These are phyloP conservation scores for Drosophila gunungcola DNA, from an alignment of 1,140 invertebrate genomes.

Conservation along the genomic window DNA sequence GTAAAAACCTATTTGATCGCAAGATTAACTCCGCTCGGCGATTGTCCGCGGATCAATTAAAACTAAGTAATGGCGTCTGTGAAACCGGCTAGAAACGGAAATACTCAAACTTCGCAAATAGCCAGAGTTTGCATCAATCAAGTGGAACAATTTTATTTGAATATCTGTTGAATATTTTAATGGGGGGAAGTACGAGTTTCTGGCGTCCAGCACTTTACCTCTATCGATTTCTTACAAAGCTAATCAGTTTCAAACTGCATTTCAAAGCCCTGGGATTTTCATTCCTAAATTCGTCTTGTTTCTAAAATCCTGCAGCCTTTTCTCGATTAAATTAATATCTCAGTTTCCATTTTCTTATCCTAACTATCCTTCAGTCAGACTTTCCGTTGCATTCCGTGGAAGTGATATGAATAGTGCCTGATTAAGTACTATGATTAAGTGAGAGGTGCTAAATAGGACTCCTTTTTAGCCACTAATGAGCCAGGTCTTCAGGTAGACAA, in stretches of 20 bases:
- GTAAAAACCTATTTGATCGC: slow-evolving; percentile 67
- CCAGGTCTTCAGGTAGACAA: slow-evolving; percentile 72
- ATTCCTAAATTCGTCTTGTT: slow-evolving; percentile 55
- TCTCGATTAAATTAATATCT: slow-evolving; percentile 21
- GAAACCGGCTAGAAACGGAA: slow-evolving; percentile 66
- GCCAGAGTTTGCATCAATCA: slow-evolving; percentile 39
- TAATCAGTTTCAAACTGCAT: slow-evolving; percentile 14
- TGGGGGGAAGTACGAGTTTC: slow-evolving; percentile 13
- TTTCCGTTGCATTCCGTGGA: slow-evolving; percentile 66
- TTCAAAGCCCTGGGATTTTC: slow-evolving; percentile 18
- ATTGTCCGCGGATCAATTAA: slow-evolving; percentile 61
- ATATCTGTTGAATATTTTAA: slow-evolving; percentile 37
- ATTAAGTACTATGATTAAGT: slow-evolving; percentile 12
- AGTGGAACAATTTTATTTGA: slow-evolving; percentile 40
- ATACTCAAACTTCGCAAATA: slow-evolving; percentile 31
- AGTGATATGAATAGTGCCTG: slow-evolving; percentile 24
- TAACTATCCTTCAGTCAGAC: slow-evolving; percentile 53
- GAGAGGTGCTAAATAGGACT: neutral
- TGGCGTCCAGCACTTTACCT: slow-evolving; percentile 63
- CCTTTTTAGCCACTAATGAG: slow-evolving; percentile 62
- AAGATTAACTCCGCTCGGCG: slow-evolving; percentile 53
- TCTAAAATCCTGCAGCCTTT: slow-evolving; percentile 15
- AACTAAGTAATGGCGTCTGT: slow-evolving; percentile 43
- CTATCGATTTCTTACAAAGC: slow-evolving; percentile 23
- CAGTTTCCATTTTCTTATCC: slow-evolving; percentile 22